Conservation (phyloP, 2,888 invertebrate species). For the Pheosia tremula region DNA sequence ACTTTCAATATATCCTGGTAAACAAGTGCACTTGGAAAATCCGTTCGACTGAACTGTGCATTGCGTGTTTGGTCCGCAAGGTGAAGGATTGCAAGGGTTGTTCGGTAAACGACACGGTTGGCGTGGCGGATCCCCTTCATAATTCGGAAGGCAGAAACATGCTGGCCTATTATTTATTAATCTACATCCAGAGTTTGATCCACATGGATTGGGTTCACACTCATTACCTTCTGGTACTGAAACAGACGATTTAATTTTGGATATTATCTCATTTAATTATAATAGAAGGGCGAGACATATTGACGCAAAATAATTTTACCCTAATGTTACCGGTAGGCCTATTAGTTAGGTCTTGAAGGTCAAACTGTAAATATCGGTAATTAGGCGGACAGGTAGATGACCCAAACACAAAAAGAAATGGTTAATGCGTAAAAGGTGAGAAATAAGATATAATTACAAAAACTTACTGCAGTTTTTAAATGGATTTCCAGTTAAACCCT, state of each 20-base stretch:
- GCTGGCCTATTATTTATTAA: constrained; percentile 89
- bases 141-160: constrained; percentile 95
- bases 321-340: no score
- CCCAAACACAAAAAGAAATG: no score
- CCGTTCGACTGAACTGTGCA: constrained; percentile 91
- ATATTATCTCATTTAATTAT: no score
- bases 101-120: constrained; percentile 88
- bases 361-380: no score
- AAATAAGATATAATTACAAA: no score
- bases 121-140: constrained; percentile 92
- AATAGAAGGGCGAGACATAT: no score
- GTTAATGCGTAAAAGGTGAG: no score
- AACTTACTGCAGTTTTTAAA: constrained; percentile 95
- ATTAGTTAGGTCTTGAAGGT: no score
- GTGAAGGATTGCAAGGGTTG: constrained; percentile 93
- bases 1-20: constrained; percentile 92
- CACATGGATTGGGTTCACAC: constrained; percentile 93
- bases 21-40: constrained; percentile 94
- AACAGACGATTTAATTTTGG: constrained; percentile 43
- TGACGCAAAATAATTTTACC: no score
- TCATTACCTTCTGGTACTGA: constrained; percentile 94
- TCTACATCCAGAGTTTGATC: constrained; percentile 92
- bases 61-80: constrained; percentile 95
- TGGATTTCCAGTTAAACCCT: constrained; percentile 95
- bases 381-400: no score